A percentile compares a stretch with the other conserved stretches of the same genome.
phyloP scores from a whole-genome alignment of 2,797 vertebrate species.

The Anguilla anguilla region DNA sequence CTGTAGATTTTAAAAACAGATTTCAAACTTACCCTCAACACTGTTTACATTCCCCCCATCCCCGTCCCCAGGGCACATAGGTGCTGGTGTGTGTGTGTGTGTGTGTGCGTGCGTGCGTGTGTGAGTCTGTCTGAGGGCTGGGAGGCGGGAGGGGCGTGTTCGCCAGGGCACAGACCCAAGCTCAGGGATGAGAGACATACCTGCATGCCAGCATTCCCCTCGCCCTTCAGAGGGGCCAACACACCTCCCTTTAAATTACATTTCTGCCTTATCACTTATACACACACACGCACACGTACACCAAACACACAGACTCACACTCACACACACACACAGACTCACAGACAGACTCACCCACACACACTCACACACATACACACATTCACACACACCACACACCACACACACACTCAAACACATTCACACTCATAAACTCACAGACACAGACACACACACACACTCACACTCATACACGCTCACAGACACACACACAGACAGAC shows the following conservation, averaged over 20 bases:
- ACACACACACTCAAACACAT: neutral
- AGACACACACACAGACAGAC: slow-evolving; percentile 27
- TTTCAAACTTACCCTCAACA: neutral
- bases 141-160: neutral
- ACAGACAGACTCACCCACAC: neutral
- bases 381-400: neutral
- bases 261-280: slow-evolving; percentile 57
- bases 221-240: slow-evolving; percentile 55
- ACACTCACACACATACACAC: neutral
- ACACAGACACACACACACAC: neutral
- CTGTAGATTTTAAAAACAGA: neutral
- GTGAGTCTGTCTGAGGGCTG: neutral
- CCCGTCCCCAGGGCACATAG: neutral
- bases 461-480: slow-evolving; percentile 27
- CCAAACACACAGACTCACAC: neutral
- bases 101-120: too few species aligned
- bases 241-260: slow-evolving; percentile 68
- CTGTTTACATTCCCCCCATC: neutral
- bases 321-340: slow-evolving; percentile 27
- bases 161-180: neutral
- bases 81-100: neutral
- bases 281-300: slow-evolving; percentile 3
- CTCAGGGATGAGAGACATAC: slow-evolving; percentile 21
- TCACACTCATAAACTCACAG: neutral
- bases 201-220: slow-evolving; percentile 50